phyloP scores from a whole-genome alignment of 2,888 invertebrate genomes.

The Luperina nickerlii region DNA sequence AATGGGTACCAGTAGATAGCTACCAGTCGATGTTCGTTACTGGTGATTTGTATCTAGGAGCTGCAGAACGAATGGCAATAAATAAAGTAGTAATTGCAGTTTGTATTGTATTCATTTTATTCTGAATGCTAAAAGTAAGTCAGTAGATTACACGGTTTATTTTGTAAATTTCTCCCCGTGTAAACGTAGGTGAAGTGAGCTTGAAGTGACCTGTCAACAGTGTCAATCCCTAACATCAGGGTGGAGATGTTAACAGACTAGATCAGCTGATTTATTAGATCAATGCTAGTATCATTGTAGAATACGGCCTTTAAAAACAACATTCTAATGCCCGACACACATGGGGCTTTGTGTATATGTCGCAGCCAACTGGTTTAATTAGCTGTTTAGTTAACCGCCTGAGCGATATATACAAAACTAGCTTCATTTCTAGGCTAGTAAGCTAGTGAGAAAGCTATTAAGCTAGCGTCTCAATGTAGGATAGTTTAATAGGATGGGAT shows the following conservation, averaged over 20 bases:
- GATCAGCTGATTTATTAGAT: not conserved
- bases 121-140: not conserved
- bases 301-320: not conserved
- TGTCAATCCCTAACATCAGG: not conserved
- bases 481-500: too few relatives aligned
- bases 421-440: too few relatives aligned
- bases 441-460: too few relatives aligned
- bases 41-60: slow-evolving; percentile 40
- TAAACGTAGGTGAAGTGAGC: not conserved
- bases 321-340: too few relatives aligned
- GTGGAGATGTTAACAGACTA: not conserved
- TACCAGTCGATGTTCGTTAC: not conserved
- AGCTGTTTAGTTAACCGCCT: too few relatives aligned
- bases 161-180: not conserved
- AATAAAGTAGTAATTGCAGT: slow-evolving; percentile 29
- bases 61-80: slow-evolving; percentile 29
- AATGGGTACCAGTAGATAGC: slow-evolving; percentile 32
- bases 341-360: too few relatives aligned
- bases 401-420: too few relatives aligned
- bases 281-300: not conserved
- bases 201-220: not conserved
- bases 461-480: not conserved
- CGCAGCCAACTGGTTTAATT: too few relatives aligned
- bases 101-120: slow-evolving; percentile 5
- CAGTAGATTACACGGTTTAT: not conserved